These are phyloP conservation scores for Formica aserva DNA, from an alignment of 2,888 invertebrate genomes.

Conservation along the genomic window DNA sequence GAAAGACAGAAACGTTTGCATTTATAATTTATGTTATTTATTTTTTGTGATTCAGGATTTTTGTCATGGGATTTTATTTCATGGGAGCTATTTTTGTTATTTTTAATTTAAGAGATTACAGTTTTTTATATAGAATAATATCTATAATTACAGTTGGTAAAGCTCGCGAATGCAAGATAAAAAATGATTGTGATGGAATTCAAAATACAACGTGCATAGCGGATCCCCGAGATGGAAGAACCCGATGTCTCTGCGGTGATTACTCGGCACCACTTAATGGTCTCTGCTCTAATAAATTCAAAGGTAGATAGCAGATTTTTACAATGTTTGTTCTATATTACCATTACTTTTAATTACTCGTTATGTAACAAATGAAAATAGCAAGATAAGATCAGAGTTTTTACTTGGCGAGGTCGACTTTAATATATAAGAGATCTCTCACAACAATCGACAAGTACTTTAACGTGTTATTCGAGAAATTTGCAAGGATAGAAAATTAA, in stretches of 20 bases:
- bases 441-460: neutral
- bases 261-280: constrained; percentile 90
- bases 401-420: neutral
- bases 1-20: too few relatives aligned
- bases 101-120: constrained; percentile 7
- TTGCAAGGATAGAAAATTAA: neutral
- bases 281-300: constrained; percentile 88
- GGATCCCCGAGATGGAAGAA: constrained; percentile 88
- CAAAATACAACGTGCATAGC: constrained; percentile 89
- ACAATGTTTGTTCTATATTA: neutral
- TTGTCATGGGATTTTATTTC: too few relatives aligned
- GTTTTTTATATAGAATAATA: constrained; percentile 2
- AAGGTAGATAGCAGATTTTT: constrained; percentile 86
- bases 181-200: constrained; percentile 89
- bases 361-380: neutral
- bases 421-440: neutral
- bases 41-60: too few relatives aligned
- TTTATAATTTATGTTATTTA: too few relatives aligned
- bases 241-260: constrained; percentile 90
- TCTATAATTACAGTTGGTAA: constrained; percentile 79
- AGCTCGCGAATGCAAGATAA: constrained; percentile 89
- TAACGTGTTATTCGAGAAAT: neutral
- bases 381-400: neutral
- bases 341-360: neutral
- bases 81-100: too few relatives aligned